Percentiles rank a stretch among this genome's conserved stretches.
These are phyloP conservation scores for Iphiclides podalirius DNA, from an alignment of 2,888 invertebrate genomes.

Conservation along the genomic window DNA sequence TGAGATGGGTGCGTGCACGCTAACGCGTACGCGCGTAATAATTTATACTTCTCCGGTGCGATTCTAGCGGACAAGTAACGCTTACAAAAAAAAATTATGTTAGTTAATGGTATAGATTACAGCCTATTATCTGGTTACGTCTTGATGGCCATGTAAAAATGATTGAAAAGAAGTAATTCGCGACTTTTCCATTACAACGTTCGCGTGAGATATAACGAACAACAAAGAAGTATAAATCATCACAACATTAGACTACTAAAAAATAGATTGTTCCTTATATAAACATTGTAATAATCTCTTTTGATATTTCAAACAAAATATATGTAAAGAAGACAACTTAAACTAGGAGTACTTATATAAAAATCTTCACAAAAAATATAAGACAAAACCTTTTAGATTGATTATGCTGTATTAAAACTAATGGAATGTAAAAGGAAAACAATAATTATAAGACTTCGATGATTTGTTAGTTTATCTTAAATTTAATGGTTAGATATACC, in stretches of 20 bases:
- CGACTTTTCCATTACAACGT: no score
- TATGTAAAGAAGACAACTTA: slow-evolving; percentile 36
- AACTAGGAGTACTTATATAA: slow-evolving; percentile 37
- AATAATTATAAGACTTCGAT: slow-evolving; percentile 43
- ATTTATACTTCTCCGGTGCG: not conserved
- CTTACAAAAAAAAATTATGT: no score
- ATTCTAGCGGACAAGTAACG: no score
- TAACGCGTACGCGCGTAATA: not conserved
- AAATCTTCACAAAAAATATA: slow-evolving; percentile 35
- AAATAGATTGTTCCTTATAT: slow-evolving; percentile 61
- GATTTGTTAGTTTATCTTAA: slow-evolving; percentile 69
- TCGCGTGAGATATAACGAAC: no score
- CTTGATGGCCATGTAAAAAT: no score
- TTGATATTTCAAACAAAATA: slow-evolving; percentile 38
- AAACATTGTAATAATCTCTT: slow-evolving; percentile 62
- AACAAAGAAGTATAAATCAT: slow-evolving; percentile 23
- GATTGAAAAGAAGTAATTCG: no score
- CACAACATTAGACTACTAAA: slow-evolving; percentile 64
- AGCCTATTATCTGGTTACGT: no score
- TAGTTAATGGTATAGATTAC: no score
- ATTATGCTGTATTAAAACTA: slow-evolving; percentile 66
- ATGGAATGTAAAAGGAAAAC: slow-evolving; percentile 59
- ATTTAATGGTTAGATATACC: slow-evolving; percentile 69
- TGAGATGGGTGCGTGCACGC: slow-evolving; percentile 19
- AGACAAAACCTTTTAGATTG: slow-evolving; percentile 42